Evolutionary conservation across 2,888 invertebrate species (phyloP), one percentile per base, ranked within the genome.

Genomic region (Trachelus troglodyta): DNA sequence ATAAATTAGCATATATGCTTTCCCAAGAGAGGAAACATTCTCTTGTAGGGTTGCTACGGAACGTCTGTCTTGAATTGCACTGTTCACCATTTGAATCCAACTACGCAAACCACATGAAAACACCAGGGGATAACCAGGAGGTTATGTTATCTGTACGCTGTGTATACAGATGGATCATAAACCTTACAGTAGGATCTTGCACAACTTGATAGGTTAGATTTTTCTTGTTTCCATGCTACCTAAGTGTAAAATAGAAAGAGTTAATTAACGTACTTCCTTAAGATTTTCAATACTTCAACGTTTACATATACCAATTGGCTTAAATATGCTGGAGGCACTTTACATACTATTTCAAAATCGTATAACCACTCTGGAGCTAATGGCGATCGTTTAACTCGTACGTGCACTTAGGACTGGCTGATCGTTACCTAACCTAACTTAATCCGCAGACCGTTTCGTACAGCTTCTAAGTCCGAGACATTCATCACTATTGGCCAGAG

Each of bases 1-100:
- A 71, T 75, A n/a, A 76, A 79, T 79, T 76, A 79, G 69, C 74
- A 79, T 77, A 74, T 56, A 56, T 74, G 30, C 56, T 76, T 77
- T 77, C 79, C 75, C 74, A 77, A 79, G 30, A 74, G 71, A 77
- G 76, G 77, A 79, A 76, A 71, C 75, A 30, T 76, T 56, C 31
- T 23, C 74, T 34, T 69, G 40, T 75, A 40, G 69, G 71, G 73
- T n/a, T 12, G 56, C 34, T 75, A 74, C 56, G 30, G 71, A 71
- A 71, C 6, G 30, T 34, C 31, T 33, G 30, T 30, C 34, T 71
- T 34, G 71, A 33, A 71, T 71, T 71, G 71, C 71, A 71, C 33
- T n/a, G 71, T 33, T 31, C 33, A 33, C 71, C n/a, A 71, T 15
- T 40, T 15, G 15, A 56, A 56, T 56, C 56, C 23, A 56, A 9